Percentiles rank a stretch among this genome's conserved stretches.
Conservation (phyloP, 2,888 invertebrate genomes). For the Amiota communis region DNA sequence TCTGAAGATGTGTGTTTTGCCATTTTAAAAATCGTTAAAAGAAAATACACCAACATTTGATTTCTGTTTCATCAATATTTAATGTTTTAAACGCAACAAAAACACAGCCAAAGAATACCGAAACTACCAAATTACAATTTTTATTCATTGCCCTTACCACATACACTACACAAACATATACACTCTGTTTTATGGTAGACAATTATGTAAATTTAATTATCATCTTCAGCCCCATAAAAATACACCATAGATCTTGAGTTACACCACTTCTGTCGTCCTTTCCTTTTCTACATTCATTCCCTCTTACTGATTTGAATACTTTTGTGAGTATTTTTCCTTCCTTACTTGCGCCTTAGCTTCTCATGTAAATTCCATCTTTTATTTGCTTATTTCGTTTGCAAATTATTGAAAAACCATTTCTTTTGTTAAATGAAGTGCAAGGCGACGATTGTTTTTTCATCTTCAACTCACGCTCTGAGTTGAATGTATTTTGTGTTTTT, state of each 20-base stretch:
- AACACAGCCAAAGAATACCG: too few species aligned
- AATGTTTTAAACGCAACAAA: constrained; percentile 31
- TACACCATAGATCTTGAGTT: neutral
- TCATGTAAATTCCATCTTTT: neutral
- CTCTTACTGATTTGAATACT: neutral
- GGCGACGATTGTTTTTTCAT: neutral
- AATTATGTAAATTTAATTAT: constrained; percentile 50
- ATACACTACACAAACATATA: neutral
- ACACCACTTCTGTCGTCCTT: neutral
- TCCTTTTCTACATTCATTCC: neutral
- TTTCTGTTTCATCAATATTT: constrained; percentile 46
- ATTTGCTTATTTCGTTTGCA: constrained; percentile 10
- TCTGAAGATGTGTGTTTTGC: neutral
- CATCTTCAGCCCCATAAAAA: constrained; percentile 23
- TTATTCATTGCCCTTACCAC: neutral
- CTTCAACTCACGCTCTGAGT: neutral
- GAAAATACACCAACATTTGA: constrained; percentile 22
- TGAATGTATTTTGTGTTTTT: neutral
- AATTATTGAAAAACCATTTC: constrained; percentile 22
- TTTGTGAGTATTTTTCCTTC: neutral
- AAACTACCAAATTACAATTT: constrained; percentile 14
- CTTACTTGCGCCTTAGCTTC: neutral
- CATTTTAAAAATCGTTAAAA: constrained; percentile 14
- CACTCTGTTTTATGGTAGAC: constrained; percentile 10
- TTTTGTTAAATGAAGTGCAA: constrained; percentile 17